Percentiles rank a stretch among this genome's conserved stretches.
Evolutionary conservation across 2,797 vertebrate species (phyloP).

Genomic region (Centropyge bicolor): DNA sequence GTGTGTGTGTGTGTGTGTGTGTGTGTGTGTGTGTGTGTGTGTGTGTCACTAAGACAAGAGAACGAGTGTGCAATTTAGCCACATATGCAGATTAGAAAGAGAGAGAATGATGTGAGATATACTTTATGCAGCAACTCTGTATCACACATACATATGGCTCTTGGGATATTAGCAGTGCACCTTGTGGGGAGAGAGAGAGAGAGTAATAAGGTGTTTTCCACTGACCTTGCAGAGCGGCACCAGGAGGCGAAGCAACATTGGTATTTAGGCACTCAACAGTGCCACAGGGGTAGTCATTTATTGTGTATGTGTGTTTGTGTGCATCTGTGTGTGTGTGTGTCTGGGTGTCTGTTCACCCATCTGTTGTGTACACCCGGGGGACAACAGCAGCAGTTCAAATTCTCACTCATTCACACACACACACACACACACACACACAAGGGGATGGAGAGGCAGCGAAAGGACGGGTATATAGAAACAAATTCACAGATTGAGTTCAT

Average conservation of each 20-base stretch:
- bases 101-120: neutral
- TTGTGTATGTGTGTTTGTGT: slow-evolving; percentile 27
- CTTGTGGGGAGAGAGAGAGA: neutral
- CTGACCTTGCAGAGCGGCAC: slow-evolving; percentile 67
- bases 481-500: slow-evolving; percentile 60
- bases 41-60: slow-evolving; percentile 13
- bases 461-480: slow-evolving; percentile 20
- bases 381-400: slow-evolving; percentile 48
- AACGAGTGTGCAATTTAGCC: slow-evolving; percentile 9
- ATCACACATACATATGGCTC: neutral
- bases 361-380: slow-evolving; percentile 58
- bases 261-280: slow-evolving; percentile 65
- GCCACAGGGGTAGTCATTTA: slow-evolving; percentile 63
- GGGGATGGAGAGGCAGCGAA: neutral
- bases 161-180: slow-evolving; percentile 5
- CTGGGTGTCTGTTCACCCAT: slow-evolving; percentile 56
- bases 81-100: slow-evolving; percentile 14
- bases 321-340: slow-evolving; percentile 31
- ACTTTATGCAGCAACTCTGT: slow-evolving; percentile 13
- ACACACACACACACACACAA: neutral
- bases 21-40: slow-evolving; percentile 20
- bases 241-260: slow-evolving; percentile 50
- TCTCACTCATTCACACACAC: slow-evolving; percentile 1
- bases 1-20: slow-evolving; percentile 4
- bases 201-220: slow-evolving; percentile 40